Conservation (phyloP, 64 coral and sea anemone genomes). For the Montipora cactus region DNA sequence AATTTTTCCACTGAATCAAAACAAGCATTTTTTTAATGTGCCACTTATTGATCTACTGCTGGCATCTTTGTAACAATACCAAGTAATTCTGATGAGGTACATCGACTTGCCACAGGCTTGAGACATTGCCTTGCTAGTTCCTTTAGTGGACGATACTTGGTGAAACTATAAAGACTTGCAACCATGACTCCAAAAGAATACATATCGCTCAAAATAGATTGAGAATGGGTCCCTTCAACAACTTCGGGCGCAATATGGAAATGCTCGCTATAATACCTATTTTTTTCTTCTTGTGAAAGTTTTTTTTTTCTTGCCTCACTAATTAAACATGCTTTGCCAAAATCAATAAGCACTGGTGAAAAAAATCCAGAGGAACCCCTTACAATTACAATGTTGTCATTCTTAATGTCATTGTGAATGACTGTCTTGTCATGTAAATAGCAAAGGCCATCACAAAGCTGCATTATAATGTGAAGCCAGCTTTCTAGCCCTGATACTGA, state of each 20-base stretch:
- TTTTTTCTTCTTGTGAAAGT: conserved; percentile 39
- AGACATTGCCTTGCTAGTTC: conserved; percentile 39
- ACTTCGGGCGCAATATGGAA: conserved; percentile 65
- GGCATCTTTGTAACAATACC: neutral
- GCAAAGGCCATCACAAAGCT: conserved; percentile 44
- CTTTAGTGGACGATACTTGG: conserved; percentile 33
- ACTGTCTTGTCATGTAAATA: conserved; percentile 55
- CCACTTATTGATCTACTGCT: too few relatives aligned
- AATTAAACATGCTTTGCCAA: conserved; percentile 52
- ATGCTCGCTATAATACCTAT: conserved; percentile 24
- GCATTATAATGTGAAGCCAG: conserved; percentile 61
- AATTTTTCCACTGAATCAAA: too few relatives aligned
- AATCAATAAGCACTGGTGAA: conserved; percentile 55
- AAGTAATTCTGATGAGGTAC: conserved; percentile 18
- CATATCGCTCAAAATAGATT: conserved; percentile 61
- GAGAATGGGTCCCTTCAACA: conserved; percentile 27
- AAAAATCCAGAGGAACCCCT: neutral
- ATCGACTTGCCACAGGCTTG: conserved; percentile 17
- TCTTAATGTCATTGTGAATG: conserved; percentile 69
- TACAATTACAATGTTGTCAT: conserved; percentile 68
- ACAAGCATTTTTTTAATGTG: too few relatives aligned
- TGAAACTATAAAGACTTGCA: conserved; percentile 46
- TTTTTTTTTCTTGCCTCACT: conserved; percentile 56
- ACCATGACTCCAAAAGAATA: conserved; percentile 18
- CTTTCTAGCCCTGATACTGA: conserved; percentile 7